Evolutionary conservation across 2,888 invertebrate genomes (phyloP).

Genomic region (Cerceris rybyensis): DNA sequence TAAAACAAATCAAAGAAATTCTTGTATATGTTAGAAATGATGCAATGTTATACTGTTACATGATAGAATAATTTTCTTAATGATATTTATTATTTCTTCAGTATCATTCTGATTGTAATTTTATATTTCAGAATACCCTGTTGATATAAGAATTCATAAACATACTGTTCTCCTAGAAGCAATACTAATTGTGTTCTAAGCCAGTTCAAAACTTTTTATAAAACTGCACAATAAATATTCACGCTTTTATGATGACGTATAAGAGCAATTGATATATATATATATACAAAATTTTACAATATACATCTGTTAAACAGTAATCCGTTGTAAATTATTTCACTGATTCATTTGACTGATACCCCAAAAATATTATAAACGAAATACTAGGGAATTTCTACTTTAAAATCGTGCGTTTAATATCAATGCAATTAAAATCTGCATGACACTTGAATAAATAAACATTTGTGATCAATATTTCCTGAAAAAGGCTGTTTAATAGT

Average conservation of each 20-base stretch:
- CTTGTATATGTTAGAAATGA: no score
- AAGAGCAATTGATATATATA: no score
- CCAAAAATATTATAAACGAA: neutral
- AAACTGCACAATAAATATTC: neutral
- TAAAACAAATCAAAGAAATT: no score
- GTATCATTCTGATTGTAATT: constrained; percentile 33
- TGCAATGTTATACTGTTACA: no score
- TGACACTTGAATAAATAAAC: no score
- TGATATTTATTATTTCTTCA: neutral
- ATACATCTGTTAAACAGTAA: no score
- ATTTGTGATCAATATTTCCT: no score
- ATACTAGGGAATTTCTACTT: neutral
- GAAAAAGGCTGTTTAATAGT: no score
- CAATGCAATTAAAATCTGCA: no score
- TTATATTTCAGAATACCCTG: constrained; percentile 29
- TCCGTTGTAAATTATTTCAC: no score
- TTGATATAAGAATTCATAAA: neutral
- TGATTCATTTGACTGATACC: neutral
- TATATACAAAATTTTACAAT: no score
- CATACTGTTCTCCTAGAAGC: neutral
- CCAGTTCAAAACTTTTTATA: neutral
- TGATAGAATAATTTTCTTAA: neutral
- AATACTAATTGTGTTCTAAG: neutral
- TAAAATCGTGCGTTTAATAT: neutral
- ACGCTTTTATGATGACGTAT: neutral